These are phyloP conservation scores for Actinemys pallida DNA, from an alignment of 2,113 vertebrate genomes.

Conservation along the genomic window DNA sequence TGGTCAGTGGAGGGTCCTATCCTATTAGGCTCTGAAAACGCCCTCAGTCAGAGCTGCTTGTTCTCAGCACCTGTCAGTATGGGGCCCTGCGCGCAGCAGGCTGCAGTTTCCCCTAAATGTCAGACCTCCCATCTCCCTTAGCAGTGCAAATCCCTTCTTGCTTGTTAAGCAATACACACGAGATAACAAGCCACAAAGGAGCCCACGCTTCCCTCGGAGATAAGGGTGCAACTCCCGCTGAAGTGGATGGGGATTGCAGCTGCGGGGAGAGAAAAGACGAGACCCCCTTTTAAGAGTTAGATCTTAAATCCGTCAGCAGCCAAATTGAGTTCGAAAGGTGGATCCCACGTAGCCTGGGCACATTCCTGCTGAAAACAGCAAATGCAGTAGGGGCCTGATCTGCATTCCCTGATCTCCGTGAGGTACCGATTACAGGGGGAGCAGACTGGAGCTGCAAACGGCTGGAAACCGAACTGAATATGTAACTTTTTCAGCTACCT, in stretches of 20 bases:
- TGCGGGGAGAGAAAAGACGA: not conserved
- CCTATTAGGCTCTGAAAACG: accelerated
- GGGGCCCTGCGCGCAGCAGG: not conserved
- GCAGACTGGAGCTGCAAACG: not conserved
- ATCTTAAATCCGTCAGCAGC: not conserved
- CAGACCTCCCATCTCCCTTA: not conserved
- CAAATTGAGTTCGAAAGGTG: accelerated
- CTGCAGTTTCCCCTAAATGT: not conserved
- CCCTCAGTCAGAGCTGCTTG: accelerated
- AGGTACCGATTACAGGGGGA: not conserved
- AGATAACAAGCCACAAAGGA: not conserved
- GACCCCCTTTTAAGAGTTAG: accelerated
- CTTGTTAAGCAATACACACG: not conserved
- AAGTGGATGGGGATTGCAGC: too few relatives aligned
- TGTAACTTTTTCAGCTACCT: not conserved
- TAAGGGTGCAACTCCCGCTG: not conserved
- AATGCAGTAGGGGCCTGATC: accelerated
- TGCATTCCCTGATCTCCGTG: accelerated
- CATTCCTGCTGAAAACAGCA: accelerated
- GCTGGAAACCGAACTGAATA: slow-evolving; percentile 15
- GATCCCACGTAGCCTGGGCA: not conserved
- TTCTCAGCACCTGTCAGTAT: not conserved
- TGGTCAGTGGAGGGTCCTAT: not conserved
- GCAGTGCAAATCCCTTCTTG: not conserved
- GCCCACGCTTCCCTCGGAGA: not conserved